Evolutionary conservation across 2,113 vertebrate species (phyloP).

Genomic region (Hemichromis elongatus): DNA sequence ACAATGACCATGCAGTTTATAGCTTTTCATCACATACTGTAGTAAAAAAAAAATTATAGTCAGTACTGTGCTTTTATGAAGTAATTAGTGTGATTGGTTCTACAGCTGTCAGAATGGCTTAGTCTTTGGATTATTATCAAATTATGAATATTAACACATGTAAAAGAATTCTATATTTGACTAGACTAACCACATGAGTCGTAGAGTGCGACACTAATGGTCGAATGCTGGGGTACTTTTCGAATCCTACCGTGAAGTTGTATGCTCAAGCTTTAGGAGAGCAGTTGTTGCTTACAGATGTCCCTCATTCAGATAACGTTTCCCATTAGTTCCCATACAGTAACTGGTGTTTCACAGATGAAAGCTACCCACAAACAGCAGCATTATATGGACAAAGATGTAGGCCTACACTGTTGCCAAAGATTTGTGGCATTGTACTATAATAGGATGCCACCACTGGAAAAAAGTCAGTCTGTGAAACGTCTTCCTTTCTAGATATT

Average conservation of each 20-base stretch:
- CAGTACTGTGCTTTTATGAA: background rate
- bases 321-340: background rate
- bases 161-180: background rate
- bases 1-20: background rate
- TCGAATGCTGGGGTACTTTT: background rate
- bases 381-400: background rate
- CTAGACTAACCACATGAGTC: background rate
- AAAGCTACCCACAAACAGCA: conserved; percentile 10
- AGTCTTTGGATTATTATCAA: background rate
- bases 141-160: background rate
- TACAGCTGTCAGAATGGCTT: background rate
- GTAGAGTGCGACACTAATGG: background rate
- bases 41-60: background rate
- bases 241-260: background rate
- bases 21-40: background rate
- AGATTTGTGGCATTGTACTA: background rate
- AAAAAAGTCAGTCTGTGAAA: background rate
- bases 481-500: background rate
- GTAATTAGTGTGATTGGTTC: background rate
- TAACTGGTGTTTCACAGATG: conserved; percentile 24
- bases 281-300: conserved; percentile 31
- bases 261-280: background rate
- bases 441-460: background rate
- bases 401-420: background rate
- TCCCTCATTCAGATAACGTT: conserved; percentile 24